Base-by-base conservation (phyloP, 2,888 invertebrate species). In the Yponomeuta evonymella region DNA sequence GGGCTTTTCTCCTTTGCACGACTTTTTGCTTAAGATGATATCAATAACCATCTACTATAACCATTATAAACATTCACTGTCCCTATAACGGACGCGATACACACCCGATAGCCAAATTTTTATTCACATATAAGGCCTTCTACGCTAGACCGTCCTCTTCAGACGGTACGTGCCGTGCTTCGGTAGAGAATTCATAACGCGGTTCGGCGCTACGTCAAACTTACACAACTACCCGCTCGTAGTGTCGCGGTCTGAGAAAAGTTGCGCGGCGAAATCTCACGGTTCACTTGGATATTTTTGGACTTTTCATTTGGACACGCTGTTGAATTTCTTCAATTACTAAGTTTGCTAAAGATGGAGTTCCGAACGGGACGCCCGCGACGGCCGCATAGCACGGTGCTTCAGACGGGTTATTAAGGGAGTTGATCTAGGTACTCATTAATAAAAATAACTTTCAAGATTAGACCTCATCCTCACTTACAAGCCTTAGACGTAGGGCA, bases 201-300 rank as follows among this genome's bases (percentile, higher is more conserved):
- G 23, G 51, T n/a, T 23, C 69, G 30, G 30, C 48, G 69, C 58
- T 48, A 48, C 43, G 48, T 67, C 43, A 67, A 43, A 65, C 65
- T 33, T 65, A 33, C 70, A 70, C 70, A 58, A 58, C 51, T 15
- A 58, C 51, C 1, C 43, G 43, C 8, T 43, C 43, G 51, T 15
- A 58, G 51, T 58, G 51, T 58, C 51, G 51, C 51, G 51, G 51
- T 58, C 15, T 15, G 51, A 15, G 51, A 5, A 58, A 58, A 58
- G 51, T 58, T 58, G 12, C 12, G 51, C 51, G 15, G 51, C 15
- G 8, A 58, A 58, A 15, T 58, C 15, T 58, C 51, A 5, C 51
- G 51, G 51, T 58, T 58, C 51, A 58, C 51, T 58, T 58, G 51
- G 15, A 58, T 58, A 58, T 58, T 58, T 58, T 58, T 58, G 51